A percentile compares a stretch with the other conserved stretches of the same genome.
Conservation (phyloP, 2,797 vertebrate genomes). For the Urophycis tenuis region DNA sequence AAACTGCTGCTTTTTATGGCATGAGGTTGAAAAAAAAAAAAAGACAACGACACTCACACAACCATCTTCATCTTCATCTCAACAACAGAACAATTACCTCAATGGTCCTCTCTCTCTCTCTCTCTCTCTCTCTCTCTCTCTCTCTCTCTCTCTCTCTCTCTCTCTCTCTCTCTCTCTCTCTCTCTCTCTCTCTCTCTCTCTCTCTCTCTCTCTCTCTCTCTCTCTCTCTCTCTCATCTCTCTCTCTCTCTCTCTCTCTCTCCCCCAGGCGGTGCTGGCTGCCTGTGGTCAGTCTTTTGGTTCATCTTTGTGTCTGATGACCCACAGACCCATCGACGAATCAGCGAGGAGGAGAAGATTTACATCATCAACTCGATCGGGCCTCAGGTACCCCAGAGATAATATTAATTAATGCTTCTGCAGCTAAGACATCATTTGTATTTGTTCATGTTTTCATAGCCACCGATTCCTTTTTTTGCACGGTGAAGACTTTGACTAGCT, state of each 20-base stretch:
- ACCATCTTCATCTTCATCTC: too few species aligned
- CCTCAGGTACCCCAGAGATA: slow-evolving; percentile 63
- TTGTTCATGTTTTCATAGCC: too few species aligned
- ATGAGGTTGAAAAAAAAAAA: too few species aligned
- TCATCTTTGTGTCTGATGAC: slow-evolving; percentile 70
- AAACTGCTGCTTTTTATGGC: too few species aligned
- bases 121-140: too few species aligned
- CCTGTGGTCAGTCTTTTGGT: slow-evolving; percentile 76
- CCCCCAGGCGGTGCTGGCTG: slow-evolving; percentile 71
- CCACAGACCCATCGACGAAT: slow-evolving; percentile 75
- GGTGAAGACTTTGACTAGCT: neutral
- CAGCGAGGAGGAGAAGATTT: slow-evolving; percentile 69
- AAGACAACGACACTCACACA: too few species aligned
- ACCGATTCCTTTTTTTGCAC: neutral
- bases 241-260: slow-evolving; percentile 6
- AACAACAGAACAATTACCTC: too few species aligned
- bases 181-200: slow-evolving; percentile 14
- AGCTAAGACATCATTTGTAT: too few species aligned
- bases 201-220: slow-evolving; percentile 1
- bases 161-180: slow-evolving; percentile 11
- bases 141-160: too few species aligned
- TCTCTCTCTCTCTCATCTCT: neutral
- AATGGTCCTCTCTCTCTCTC: too few species aligned
- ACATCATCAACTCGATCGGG: slow-evolving; percentile 69
- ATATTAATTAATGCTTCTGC: too few species aligned